Base-by-base conservation (phyloP, 2,113 vertebrate genomes). In the Pseudolaguvia tuberculata region DNA sequence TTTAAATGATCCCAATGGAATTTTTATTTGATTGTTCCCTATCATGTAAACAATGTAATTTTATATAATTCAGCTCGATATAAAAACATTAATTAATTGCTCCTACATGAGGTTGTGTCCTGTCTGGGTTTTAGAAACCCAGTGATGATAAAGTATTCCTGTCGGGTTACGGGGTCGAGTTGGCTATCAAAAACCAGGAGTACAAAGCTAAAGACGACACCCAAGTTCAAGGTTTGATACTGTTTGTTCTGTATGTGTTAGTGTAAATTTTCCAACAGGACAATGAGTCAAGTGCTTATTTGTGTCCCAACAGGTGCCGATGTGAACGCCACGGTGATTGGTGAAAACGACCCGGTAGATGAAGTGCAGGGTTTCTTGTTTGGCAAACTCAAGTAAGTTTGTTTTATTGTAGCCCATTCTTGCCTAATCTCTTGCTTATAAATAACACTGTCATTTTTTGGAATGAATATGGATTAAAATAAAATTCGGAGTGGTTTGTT, bases 201-300 rank as follows among this genome's bases (percentile, higher is more conserved):
- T 99, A 99, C 85, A 99, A 99, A 83, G 96, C 95, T 72, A 99
- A 99, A 88, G 97, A 99, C 69, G 97, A 99, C 90, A 98, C 97
- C 27, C 96, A 99, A 90, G 97, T 99, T 87, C 95, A 97, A 94
- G 96, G 97, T 95, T 88, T 89, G 52, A 85, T 10, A 5, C 7
- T 1, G 13, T 42, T 29, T 1, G 5, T 5, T 52, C n/a, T 51
- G 18, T 23, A 45, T 20, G 18, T 61, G 39, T 48, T 72, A 23
- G 18, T 48, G 53, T 1, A 45, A 42, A 31, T 59, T 11, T 58
- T 3, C 10, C 9, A 31, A 20, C 14, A 31, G 0, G 20, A 2
- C 20, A 6, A 4, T 39, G 1, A 47, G 8, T 29, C 25, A 61
- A 47, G 35, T 2, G n/a, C 45, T 75, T 20, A 20, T 27, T 12